phyloP scores from a whole-genome alignment of 2,888 invertebrate species.

The Andrena fulva region DNA sequence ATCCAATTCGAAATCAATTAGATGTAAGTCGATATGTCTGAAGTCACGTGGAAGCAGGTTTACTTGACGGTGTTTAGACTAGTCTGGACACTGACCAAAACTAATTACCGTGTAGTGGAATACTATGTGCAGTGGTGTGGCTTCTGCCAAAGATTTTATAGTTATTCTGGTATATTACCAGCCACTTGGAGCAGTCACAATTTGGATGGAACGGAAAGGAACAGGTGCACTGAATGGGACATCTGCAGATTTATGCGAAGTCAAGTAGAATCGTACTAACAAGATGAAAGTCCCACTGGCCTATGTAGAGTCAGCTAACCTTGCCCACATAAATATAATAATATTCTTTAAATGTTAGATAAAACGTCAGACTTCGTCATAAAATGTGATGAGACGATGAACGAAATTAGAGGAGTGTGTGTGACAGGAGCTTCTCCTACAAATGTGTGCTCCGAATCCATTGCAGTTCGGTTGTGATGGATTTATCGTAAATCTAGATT shows the following conservation, averaged over 20 bases:
- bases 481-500: too few relatives aligned
- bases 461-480: too few relatives aligned
- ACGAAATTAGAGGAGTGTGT: too few relatives aligned
- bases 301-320: background rate
- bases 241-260: background rate
- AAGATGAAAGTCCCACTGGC: background rate
- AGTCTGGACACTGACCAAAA: background rate
- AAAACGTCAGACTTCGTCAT: too few relatives aligned
- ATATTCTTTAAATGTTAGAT: too few relatives aligned
- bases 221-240: background rate
- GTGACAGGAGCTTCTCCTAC: too few relatives aligned
- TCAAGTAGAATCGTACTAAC: background rate
- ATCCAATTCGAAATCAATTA: background rate
- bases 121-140: background rate
- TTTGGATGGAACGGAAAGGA: background rate
- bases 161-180: background rate
- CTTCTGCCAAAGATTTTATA: background rate
- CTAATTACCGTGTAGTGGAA: background rate
- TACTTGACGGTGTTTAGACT: background rate
- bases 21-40: background rate
- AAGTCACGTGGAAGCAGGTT: background rate
- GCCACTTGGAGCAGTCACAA: background rate
- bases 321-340: background rate
- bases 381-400: too few relatives aligned
- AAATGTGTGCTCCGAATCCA: too few relatives aligned